Evolutionary conservation across 2,113 vertebrate genomes (phyloP).

Genomic region (Salvelinus alpinus): DNA sequence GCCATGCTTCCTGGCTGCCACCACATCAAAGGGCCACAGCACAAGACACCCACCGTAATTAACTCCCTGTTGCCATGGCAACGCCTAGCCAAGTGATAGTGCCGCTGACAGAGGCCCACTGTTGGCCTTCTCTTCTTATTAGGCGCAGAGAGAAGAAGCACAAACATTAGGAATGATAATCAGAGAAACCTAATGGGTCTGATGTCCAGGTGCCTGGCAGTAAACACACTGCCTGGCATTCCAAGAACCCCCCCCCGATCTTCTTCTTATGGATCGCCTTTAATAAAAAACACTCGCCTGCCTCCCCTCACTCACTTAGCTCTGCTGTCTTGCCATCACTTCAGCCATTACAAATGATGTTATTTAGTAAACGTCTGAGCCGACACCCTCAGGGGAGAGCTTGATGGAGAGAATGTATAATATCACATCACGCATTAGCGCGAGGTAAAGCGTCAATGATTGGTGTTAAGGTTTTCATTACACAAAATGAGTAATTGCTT

Average conservation of each 20-base stretch:
- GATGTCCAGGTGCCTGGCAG: slow-evolving; percentile 44
- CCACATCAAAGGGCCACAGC: slow-evolving; percentile 38
- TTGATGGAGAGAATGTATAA: slow-evolving; percentile 73
- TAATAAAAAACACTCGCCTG: slow-evolving; percentile 7
- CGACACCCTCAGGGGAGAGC: slow-evolving; percentile 66
- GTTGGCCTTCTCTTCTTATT: slow-evolving; percentile 39
- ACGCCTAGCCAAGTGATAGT: slow-evolving; percentile 55
- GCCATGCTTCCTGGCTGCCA: slow-evolving; percentile 21
- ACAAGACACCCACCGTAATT: slow-evolving; percentile 62
- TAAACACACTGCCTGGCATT: slow-evolving; percentile 21
- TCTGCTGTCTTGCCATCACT: slow-evolving; percentile 67
- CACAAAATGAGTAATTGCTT: slow-evolving; percentile 80
- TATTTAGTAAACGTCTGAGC: slow-evolving; percentile 79
- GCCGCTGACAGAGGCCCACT: slow-evolving; percentile 24
- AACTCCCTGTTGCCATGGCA: slow-evolving; percentile 71
- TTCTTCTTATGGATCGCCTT: slow-evolving; percentile 10
- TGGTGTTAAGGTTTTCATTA: slow-evolving; percentile 82
- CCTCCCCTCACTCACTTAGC: slow-evolving; percentile 67
- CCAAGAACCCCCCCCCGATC: slow-evolving; percentile 39
- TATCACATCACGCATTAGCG: slow-evolving; percentile 76
- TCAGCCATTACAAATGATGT: slow-evolving; percentile 79
- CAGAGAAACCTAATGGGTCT: slow-evolving; percentile 56
- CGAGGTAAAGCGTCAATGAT: slow-evolving; percentile 74
- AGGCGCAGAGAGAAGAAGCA: slow-evolving; percentile 40
- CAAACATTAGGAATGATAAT: slow-evolving; percentile 68